A percentile compares a stretch with the other conserved stretches of the same genome.
These are phyloP conservation scores for Leptonema lineaticorne DNA, from an alignment of 1,140 invertebrate species.

Conservation along the genomic window DNA sequence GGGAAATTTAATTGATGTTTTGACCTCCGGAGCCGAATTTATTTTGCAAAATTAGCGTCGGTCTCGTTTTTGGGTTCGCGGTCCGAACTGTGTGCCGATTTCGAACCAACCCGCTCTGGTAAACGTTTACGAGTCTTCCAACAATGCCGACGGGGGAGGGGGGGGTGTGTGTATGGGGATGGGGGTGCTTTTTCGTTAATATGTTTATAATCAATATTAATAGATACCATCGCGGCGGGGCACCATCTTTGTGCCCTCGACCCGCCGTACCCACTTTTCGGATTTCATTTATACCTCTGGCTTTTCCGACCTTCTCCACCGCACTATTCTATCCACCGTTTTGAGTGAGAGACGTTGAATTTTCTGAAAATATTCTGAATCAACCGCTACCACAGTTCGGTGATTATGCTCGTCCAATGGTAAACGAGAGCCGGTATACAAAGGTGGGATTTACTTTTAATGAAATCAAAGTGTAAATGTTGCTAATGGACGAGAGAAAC, in stretches of 20 bases:
- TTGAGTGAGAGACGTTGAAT: no score
- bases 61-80: no score
- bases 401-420: not conserved
- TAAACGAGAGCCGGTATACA: not conserved
- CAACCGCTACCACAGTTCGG: no score
- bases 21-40: constrained; percentile 9
- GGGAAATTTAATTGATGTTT: constrained; percentile 23
- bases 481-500: not conserved
- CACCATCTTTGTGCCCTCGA: constrained; percentile 13
- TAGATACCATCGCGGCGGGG: constrained; percentile 19
- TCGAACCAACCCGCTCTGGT: not conserved
- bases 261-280: no score
- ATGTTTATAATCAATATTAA: constrained; percentile 38
- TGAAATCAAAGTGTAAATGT: constrained; percentile 27
- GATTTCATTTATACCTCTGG: not conserved
- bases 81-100: no score
- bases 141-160: no score
- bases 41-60: constrained; percentile 19
- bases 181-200: constrained; percentile 20
- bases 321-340: no score
- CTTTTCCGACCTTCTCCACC: not conserved
- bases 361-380: no score
- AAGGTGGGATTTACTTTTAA: constrained; percentile 16
- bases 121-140: no score
- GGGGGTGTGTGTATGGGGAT: no score